Evolutionary conservation across 2,113 vertebrate species (phyloP).

Genomic region (Climacteris rufus): DNA sequence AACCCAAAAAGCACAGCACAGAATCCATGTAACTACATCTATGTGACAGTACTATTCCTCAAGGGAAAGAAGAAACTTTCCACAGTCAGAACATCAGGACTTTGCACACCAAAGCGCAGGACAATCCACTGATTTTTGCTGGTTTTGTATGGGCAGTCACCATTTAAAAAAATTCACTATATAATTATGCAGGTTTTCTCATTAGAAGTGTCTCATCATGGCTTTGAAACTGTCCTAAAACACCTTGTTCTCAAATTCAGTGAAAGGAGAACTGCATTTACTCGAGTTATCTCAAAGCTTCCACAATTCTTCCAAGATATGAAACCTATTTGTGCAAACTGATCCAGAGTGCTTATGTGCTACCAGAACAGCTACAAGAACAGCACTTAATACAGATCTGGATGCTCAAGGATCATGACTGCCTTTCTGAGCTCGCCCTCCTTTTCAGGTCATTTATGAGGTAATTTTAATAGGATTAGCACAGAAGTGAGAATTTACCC

Average conservation of each 20-base stretch:
- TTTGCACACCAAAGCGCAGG: fast-evolving
- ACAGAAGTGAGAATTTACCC: not conserved
- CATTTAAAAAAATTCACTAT: not conserved
- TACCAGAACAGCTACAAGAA: not conserved
- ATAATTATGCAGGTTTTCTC: not conserved
- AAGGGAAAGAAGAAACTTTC: not conserved
- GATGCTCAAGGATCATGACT: not conserved
- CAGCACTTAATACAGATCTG: fast-evolving
- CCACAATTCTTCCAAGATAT: not conserved
- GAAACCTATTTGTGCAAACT: not conserved
- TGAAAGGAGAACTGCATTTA: not conserved
- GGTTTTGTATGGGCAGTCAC: not conserved
- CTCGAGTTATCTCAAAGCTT: not conserved
- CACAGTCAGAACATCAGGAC: not conserved
- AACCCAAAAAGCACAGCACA: not conserved
- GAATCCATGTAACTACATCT: not conserved
- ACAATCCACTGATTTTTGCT: not conserved
- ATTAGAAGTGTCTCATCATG: not conserved
- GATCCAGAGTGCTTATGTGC: not conserved
- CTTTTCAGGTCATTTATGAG: not conserved
- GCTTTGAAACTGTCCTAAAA: not conserved
- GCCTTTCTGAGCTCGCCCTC: not conserved
- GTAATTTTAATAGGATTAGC: not conserved
- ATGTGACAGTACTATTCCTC: not conserved
- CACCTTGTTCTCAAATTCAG: not conserved